These are phyloP conservation scores for Diacarnus erythraeanus DNA, from an alignment of 37 sponge, comb jelly and placozoan genomes.

Conservation along the genomic window DNA sequence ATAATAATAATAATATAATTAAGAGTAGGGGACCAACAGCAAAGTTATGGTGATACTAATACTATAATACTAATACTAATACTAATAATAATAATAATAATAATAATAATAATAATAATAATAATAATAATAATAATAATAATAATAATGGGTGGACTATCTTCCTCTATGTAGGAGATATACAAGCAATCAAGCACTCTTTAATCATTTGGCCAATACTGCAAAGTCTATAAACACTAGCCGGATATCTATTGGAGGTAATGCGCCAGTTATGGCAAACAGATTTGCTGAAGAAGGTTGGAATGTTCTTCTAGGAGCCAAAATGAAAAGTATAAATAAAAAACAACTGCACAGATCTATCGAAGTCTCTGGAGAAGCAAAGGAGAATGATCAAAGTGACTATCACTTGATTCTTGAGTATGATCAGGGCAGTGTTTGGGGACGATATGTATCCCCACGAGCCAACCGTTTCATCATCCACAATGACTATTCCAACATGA, in stretches of 20 bases:
- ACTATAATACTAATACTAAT: too few relatives aligned
- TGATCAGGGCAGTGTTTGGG: constrained; percentile 60
- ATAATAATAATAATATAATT: too few relatives aligned
- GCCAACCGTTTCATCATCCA: constrained; percentile 79
- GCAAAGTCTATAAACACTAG: constrained; percentile 9
- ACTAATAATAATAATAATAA: too few relatives aligned
- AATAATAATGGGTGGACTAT: too few relatives aligned
- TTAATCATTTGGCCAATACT: constrained; percentile 8
- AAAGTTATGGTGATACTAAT: too few relatives aligned
- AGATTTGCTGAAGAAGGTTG: constrained; percentile 77
- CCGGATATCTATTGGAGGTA: constrained; percentile 54
- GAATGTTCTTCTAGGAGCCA: constrained; percentile 65
- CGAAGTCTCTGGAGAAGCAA: constrained; percentile 3
- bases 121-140: too few relatives aligned
- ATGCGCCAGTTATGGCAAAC: constrained; percentile 80
- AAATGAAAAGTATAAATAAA: constrained; percentile 6
- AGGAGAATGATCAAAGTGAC: constrained; percentile 17
- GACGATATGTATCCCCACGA: constrained; percentile 48
- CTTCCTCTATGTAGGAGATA: constrained; percentile 57
- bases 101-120: too few relatives aligned
- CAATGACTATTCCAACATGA: constrained; percentile 68
- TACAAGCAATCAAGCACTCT: constrained; percentile 14
- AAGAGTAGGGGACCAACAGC: too few relatives aligned
- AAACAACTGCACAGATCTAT: constrained; percentile 24
- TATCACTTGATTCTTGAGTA: constrained; percentile 78